These are phyloP conservation scores for Brachionus rubens DNA, from an alignment of 1,140 invertebrate genomes.

Conservation along the genomic window DNA sequence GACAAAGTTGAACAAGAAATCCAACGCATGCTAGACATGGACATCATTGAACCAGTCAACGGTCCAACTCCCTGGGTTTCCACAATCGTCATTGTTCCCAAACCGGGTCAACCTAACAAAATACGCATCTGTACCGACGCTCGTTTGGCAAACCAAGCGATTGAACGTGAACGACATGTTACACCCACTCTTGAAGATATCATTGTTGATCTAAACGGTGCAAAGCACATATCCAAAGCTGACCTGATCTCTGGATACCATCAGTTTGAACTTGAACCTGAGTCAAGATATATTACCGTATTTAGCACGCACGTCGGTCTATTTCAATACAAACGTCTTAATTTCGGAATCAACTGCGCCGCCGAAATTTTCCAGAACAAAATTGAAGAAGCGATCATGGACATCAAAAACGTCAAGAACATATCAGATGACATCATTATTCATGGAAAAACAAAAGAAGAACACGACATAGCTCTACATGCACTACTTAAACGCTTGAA, in stretches of 20 bases:
- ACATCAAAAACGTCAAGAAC: conserved; percentile 45
- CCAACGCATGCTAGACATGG: neutral
- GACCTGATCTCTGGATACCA: conserved; percentile 61
- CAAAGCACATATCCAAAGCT: conserved; percentile 60
- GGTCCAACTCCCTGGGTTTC: too few relatives aligned
- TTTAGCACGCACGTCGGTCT: conserved; percentile 50
- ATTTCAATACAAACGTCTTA: conserved; percentile 49
- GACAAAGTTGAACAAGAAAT: neutral
- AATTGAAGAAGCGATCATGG: conserved; percentile 48
- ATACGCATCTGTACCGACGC: neutral
- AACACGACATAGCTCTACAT: conserved; percentile 49
- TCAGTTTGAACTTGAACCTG: conserved; percentile 47
- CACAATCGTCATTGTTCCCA: too few relatives aligned
- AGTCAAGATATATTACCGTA: conserved; percentile 48
- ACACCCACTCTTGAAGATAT: conserved; percentile 47
- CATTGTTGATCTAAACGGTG: conserved; percentile 47
- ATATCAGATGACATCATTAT: conserved; percentile 51
- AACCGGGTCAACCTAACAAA: neutral
- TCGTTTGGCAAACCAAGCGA: neutral
- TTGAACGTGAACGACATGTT: conserved; percentile 28
- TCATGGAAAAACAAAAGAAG: conserved; percentile 47
- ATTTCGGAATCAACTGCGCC: conserved; percentile 49
- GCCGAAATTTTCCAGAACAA: conserved; percentile 49
- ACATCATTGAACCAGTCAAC: too few relatives aligned
- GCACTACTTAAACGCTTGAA: conserved; percentile 49